Percentiles rank a stretch among this genome's conserved stretches.
Evolutionary conservation across 30 jellyfish, hydroid and myxozoan species (phyloP).

Genomic region (Aurelia sp.): DNA sequence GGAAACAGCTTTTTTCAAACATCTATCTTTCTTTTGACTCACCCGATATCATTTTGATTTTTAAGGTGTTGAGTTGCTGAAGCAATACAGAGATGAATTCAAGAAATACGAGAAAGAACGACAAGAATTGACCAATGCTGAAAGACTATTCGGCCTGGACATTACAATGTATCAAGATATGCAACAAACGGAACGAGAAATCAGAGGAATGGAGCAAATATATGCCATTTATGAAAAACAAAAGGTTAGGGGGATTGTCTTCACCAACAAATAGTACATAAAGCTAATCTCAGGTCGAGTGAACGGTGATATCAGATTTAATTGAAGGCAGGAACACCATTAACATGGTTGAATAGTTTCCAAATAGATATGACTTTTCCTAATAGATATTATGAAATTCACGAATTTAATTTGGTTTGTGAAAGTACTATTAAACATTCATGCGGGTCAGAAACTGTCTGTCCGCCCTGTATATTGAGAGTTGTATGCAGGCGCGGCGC

Average conservation of each 20-base stretch:
- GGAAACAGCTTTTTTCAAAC: neutral
- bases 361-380: no score
- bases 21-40: neutral
- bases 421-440: no score
- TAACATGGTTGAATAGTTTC: no score
- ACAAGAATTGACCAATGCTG: conserved; percentile 96
- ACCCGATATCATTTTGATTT: neutral
- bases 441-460: no score
- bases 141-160: conserved; percentile 81
- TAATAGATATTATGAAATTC: no score
- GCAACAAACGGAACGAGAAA: conserved; percentile 85
- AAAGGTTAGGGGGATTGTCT: conserved; percentile 46
- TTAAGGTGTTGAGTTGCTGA: conserved; percentile 73
- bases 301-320: no score
- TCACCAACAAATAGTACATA: no score
- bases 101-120: conserved; percentile 72
- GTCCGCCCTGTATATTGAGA: no score
- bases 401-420: no score
- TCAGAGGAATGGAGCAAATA: conserved; percentile 81
- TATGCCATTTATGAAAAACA: conserved; percentile 78
- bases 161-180: conserved; percentile 88
- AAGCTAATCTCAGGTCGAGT: no score
- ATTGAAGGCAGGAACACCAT: no score
- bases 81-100: conserved; percentile 74
- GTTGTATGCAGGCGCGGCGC: no score